Evolutionary conservation across 2,113 vertebrate genomes (phyloP), one percentile per base, ranked within the genome.

Genomic region (Xyrauchen texanus): DNA sequence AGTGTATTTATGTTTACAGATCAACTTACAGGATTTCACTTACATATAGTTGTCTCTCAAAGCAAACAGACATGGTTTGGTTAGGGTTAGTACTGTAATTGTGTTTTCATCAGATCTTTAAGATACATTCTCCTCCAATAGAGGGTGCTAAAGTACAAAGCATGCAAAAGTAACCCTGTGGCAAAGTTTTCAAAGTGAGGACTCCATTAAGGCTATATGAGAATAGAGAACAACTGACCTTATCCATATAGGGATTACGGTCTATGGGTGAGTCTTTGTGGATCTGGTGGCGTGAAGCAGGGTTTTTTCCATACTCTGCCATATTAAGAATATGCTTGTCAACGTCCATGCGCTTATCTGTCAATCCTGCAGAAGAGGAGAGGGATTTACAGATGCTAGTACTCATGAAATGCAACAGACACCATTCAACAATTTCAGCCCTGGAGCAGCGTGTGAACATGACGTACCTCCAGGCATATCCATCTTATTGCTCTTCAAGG

Each of bases 211-310:
- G 4, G 9, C 13, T 68, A 49, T 45, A 66, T 21, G 4, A 51
- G 13, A 66, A n/a, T 62, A 67, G 44, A 53, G 68, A 62, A 64
- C 9, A 55, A 80, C 90, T 80, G 51, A 95, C 95, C 95, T 96
- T 96, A 90, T 99, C 98, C 75, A 95, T 98, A 79, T 97, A 99
- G 92, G 95, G 88, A 91, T 86, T 85, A 87, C 96, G 95, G 81
- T 99, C 98, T 91, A 96, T 93, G 89, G 94, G 89, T 88, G 96
- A 92, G 87, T 99, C 98, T 93, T 98, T 99, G 94, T 95, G 93
- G 90, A 95, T 92, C 77, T 95, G 96, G 85, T 96, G 95, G 81
- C 96, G 95, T 87, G 96, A 90, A 49, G 91, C 91, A 16, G 93
- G 92, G 86, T 92, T 94, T 89, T 98, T 99, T 60, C 95, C 95